Conservation (phyloP, 2,113 vertebrate species). For the Colistium nudipinnis region DNA sequence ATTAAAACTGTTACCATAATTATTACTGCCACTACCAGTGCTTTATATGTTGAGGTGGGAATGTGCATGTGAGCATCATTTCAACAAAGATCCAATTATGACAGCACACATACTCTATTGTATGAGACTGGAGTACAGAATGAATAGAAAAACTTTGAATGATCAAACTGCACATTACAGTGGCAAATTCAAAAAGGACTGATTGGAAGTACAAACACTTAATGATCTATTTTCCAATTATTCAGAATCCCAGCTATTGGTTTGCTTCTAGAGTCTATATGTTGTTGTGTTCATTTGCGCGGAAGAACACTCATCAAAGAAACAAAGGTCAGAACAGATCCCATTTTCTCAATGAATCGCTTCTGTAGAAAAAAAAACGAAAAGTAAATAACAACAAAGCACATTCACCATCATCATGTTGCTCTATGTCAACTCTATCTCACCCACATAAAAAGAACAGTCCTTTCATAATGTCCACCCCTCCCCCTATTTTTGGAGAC, state of each 20-base stretch:
- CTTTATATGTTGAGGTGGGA: not conserved
- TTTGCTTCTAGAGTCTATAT: not conserved
- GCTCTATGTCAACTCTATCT: too few species aligned
- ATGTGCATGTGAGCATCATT: too few species aligned
- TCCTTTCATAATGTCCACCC: slow-evolving; percentile 3
- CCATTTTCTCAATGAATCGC: slow-evolving; percentile 87
- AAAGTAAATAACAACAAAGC: not conserved
- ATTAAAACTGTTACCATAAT: not conserved
- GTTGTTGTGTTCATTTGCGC: not conserved
- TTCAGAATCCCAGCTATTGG: not conserved
- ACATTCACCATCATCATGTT: not conserved
- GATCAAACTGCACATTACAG: too few species aligned
- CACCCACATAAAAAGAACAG: not conserved
- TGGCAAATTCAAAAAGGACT: too few species aligned
- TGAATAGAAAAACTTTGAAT: too few species aligned
- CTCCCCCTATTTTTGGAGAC: not conserved
- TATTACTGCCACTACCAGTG: not conserved
- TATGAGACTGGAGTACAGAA: too few species aligned
- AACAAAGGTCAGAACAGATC: slow-evolving; percentile 87
- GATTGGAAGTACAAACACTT: too few species aligned
- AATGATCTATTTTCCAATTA: not conserved
- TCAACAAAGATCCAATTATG: too few species aligned
- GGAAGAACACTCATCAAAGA: slow-evolving; percentile 73
- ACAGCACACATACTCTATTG: too few species aligned
- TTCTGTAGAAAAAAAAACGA: slow-evolving; percentile 73